Evolutionary conservation across 2,888 invertebrate genomes (phyloP).

Genomic region (Netelia virgata): DNA sequence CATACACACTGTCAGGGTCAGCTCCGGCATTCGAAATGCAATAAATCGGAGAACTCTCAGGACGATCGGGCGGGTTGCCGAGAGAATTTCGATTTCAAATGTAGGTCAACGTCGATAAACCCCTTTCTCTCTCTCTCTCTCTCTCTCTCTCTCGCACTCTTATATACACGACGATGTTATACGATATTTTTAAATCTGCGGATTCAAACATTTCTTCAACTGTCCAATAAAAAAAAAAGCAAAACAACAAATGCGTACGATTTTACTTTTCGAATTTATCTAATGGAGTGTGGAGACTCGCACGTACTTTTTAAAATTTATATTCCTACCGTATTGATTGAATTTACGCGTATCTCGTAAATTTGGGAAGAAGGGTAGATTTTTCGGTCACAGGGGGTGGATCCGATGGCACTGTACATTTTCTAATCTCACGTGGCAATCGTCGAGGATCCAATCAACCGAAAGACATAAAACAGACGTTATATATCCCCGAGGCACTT

Average conservation of each 20-base stretch:
- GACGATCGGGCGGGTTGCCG: constrained; percentile 36
- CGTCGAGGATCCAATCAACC: constrained; percentile 72
- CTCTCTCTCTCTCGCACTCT: background rate
- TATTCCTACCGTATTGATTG: background rate
- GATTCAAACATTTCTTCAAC: background rate
- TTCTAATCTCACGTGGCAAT: constrained; percentile 69
- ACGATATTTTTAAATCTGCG: constrained; percentile 11
- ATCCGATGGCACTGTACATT: constrained; percentile 32
- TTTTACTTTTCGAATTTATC: background rate
- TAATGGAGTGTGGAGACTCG: background rate
- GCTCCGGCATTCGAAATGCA: constrained; percentile 53
- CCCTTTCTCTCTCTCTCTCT: constrained; percentile 18
- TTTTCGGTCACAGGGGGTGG: constrained; percentile 13
- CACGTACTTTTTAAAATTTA: background rate
- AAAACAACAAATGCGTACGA: background rate
- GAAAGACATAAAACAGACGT: constrained; percentile 69
- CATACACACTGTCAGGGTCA: background rate
- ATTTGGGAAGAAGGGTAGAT: constrained; percentile 7
- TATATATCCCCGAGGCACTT: constrained; percentile 46
- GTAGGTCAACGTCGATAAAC: constrained; percentile 45
- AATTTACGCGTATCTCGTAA: background rate
- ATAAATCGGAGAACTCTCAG: constrained; percentile 55
- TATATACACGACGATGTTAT: constrained; percentile 14
- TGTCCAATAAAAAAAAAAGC: background rate
- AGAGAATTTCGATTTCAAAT: constrained; percentile 37